Base-by-base conservation (phyloP, 2,888 invertebrate species). In the Synergus gifuensis region DNA sequence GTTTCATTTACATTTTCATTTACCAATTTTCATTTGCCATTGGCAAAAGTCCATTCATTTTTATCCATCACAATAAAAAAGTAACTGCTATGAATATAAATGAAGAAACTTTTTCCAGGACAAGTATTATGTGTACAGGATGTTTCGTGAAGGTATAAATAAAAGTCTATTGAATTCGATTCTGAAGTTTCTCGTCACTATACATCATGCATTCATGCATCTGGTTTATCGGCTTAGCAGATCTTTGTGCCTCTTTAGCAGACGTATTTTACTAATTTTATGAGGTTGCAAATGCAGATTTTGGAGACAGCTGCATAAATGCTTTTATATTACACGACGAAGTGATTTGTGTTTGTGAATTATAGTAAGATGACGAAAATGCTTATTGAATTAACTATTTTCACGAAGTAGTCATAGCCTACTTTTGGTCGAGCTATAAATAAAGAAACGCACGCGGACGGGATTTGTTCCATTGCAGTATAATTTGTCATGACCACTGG, bases 371-470 rank as follows among this genome's bases (percentile, higher is more conserved):
- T 73, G 73, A 73, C 54, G 73, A 73, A 28, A 4, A 40, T 73
- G 73, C 73, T 73, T 73, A 58, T 73, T 73, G 73, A 73, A 58
- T 73, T 40, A 73, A 73, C 73, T 58, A 73, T 73, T 73, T 73
- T 73, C 73, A 73, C 12, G 73, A 73, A 73, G 73, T 73, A 73
- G 54, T 73, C 73, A 73, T 73, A 73, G 73, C 54, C 73, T 73
- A 54, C 73, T 73, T 73, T 73, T 73, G 73, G 54, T 73, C 54
- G 73, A 73, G 73, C 73, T 73, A 73, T 73, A 40, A 73, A 73
- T 73, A 73, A 40, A 54, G 54, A 73, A 73, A 73, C 73, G 40
- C 36, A 73, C 54, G 36, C 54, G 73, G 73, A 73, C 54, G 73
- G 66, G 73, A 73, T 73, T 7, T 73, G 73, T 73, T 73, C 36